Base-by-base conservation (phyloP, 2,113 vertebrate genomes). In the Phyllostomus hastatus region DNA sequence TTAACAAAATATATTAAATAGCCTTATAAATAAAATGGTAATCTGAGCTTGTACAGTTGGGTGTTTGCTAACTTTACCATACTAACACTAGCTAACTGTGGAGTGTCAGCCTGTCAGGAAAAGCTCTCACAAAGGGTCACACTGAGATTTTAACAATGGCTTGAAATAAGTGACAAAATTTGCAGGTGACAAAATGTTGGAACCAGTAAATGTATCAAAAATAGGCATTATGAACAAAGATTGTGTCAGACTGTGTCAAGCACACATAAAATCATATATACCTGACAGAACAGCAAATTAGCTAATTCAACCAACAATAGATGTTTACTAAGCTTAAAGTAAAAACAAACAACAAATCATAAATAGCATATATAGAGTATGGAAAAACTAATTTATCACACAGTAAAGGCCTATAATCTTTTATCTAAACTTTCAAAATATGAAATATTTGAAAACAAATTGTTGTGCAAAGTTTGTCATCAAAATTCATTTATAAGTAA, bases 401-500 rank as follows among this genome's bases (percentile, higher is more conserved):
- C 2, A 87, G 48, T 61, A 86, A 83, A 70, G 7, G 10, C 82
- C 66, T 80, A 38, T 41, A 41, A 31, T 46, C 19, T 79, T 93
- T 83, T 96, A 66, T 72, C 9, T 70, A 28, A 19, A 72, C 2
- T 17, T 76, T 57, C 72, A 5, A 94, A 91, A 76, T 84, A 66
- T 17, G 50, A 80, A 89, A 76, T 81, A 46, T 76, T 94, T 82
- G 20, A 83, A 88, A 94, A 46, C 6, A 66, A 73, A 66, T 22
- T 46, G 91, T 20, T 94, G 4, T 81, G 48, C 35, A 54, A 89
- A 52, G 7, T 88, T 67, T 91, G 28, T 43, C 67, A 89, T 52
- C 43, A 86, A 91, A 94, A 95, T 90, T 66, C 7, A 64, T 59
- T 64, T 86, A 69, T 43, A 86, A 86, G 72, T 52, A 61, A 97